Evolutionary conservation across 2,797 vertebrate species (phyloP).

Genomic region (Tokudaia tokunoshimensis): DNA sequence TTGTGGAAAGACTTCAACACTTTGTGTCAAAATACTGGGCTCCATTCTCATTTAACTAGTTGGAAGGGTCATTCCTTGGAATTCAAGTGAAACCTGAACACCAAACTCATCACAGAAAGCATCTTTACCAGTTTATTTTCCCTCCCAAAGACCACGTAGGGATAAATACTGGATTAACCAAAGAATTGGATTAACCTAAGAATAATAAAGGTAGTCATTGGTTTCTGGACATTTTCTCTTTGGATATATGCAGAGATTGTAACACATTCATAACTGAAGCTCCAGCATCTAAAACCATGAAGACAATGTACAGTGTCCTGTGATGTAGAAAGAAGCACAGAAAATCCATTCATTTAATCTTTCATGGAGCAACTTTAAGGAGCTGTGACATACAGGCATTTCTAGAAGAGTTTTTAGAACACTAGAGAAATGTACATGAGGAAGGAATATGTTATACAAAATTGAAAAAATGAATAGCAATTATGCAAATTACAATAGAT

Average conservation of each 20-base stretch:
- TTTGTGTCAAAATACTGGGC: slow-evolving; percentile 64
- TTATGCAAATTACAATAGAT: neutral
- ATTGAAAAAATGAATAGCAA: neutral
- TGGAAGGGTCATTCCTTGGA: slow-evolving; percentile 45
- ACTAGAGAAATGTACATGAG: neutral
- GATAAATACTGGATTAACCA: slow-evolving; percentile 11
- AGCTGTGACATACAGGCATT: neutral
- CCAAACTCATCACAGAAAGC: neutral
- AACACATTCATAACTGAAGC: slow-evolving; percentile 5
- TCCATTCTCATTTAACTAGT: slow-evolving; percentile 56
- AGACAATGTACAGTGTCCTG: neutral
- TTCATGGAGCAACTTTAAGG: neutral
- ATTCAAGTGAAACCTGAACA: slow-evolving; percentile 69
- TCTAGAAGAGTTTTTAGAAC: neutral
- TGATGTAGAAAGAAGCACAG: neutral
- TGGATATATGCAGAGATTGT: neutral
- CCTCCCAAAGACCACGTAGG: neutral
- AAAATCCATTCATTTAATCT: neutral
- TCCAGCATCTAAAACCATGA: neutral
- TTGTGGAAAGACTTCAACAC: slow-evolving; percentile 60
- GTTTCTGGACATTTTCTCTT: slow-evolving; percentile 50
- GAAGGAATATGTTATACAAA: neutral
- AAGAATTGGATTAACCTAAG: slow-evolving; percentile 8
- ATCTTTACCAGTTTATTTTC: slow-evolving; percentile 37
- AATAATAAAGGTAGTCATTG: slow-evolving; percentile 33